These are phyloP conservation scores for Oreochromis tanganicae DNA, from an alignment of 2,113 vertebrate genomes.

Conservation along the genomic window DNA sequence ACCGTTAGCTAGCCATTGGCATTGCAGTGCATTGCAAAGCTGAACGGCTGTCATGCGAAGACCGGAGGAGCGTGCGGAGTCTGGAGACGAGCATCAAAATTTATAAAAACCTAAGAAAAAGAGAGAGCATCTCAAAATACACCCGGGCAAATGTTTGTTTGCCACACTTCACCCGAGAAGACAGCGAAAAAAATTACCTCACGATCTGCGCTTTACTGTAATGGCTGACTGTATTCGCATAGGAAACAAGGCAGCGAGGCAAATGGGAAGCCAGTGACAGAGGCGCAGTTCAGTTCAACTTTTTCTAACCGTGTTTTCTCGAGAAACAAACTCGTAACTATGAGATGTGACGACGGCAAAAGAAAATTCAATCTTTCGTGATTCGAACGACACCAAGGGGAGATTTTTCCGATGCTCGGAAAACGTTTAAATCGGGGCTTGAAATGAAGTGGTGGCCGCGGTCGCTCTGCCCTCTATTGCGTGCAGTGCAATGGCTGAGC, in stretches of 20 bases:
- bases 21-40: constrained; percentile 73
- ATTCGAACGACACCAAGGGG: constrained; percentile 27
- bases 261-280: constrained; percentile 61
- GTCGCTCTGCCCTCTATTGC: constrained; percentile 76
- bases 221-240: constrained; percentile 90
- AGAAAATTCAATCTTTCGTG: constrained; percentile 55
- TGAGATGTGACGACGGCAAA: constrained; percentile 57
- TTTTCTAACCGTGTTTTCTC: constrained; percentile 76
- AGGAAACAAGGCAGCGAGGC: constrained; percentile 78
- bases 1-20: constrained; percentile 68
- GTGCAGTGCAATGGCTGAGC: constrained; percentile 83
- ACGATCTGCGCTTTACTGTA: constrained; percentile 78
- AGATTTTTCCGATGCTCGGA: constrained; percentile 51
- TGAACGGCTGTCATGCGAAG: constrained; percentile 65
- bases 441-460: constrained; percentile 60
- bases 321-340: constrained; percentile 32
- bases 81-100: neutral
- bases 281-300: constrained; percentile 85
- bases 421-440: constrained; percentile 39
- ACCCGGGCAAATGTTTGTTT: neutral
- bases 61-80: constrained; percentile 26
- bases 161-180: neutral
- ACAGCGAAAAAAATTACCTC: constrained; percentile 45
- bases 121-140: neutral
- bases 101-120: constrained; percentile 55